Evolutionary conservation across 1,140 invertebrate species (phyloP).

Genomic region (Drosophila paulistorum): DNA sequence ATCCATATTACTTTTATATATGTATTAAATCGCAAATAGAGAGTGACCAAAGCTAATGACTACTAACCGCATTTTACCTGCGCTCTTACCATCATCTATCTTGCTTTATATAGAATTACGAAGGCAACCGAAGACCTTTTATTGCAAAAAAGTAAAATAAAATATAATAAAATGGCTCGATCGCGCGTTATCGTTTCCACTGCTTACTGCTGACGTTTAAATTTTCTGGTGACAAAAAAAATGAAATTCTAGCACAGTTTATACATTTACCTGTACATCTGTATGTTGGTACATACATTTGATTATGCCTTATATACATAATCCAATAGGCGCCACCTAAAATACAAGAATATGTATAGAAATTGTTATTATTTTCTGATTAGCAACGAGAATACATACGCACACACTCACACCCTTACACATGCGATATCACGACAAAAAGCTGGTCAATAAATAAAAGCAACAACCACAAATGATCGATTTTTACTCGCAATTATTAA

Average conservation of each 20-base stretch:
- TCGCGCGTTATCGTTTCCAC: not conserved
- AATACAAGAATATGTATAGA: not conserved
- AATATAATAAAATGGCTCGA: not conserved
- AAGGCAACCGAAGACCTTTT: constrained; percentile 1
- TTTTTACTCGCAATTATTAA: constrained; percentile 26
- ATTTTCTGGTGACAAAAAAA: not conserved
- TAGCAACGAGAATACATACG: constrained; percentile 28
- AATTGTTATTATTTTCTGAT: constrained; percentile 53
- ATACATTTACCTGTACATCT: not conserved
- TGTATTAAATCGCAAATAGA: not conserved
- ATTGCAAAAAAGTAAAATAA: not conserved
- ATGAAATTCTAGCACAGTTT: not conserved
- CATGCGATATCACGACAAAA: not conserved
- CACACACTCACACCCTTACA: not conserved
- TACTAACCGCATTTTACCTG: constrained; percentile 35
- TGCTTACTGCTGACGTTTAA: constrained; percentile 16
- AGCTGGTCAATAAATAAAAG: constrained; percentile 13
- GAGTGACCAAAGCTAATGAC: constrained; percentile 1
- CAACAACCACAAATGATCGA: constrained; percentile 26
- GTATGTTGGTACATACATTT: not conserved
- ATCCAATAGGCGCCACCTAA: constrained; percentile 3
- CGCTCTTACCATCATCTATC: constrained; percentile 27
- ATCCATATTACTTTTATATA: not conserved
- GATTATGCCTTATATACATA: not conserved
- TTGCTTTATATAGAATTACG: not conserved